Conservation (phyloP, 2,888 invertebrate species). For the Hemicrepidius hirtus region DNA sequence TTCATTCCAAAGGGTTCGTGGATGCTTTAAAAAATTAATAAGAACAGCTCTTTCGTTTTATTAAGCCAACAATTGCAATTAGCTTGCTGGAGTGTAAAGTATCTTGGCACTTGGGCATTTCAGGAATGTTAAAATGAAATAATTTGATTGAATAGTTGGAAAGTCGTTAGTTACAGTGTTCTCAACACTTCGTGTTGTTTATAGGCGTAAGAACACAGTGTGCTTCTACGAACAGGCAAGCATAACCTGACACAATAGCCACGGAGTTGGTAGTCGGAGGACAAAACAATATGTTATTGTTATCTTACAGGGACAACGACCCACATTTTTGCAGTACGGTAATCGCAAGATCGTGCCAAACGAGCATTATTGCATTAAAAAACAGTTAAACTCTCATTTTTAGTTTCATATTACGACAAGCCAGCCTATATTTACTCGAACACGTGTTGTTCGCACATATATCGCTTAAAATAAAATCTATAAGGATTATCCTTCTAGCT, state of each 20-base stretch:
- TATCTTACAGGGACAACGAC: conserved; percentile 58
- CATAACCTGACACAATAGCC: conserved; percentile 42
- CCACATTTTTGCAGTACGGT: conserved; percentile 45
- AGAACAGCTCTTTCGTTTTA: too few species aligned
- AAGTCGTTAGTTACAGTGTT: neutral
- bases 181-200: neutral
- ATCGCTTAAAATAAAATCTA: conserved; percentile 5
- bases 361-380: conserved; percentile 12
- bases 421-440: conserved; percentile 28
- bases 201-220: conserved; percentile 9
- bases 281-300: conserved; percentile 60
- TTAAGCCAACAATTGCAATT: too few species aligned
- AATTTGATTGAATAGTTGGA: neutral
- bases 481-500: neutral
- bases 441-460: conserved; percentile 34
- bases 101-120: too few species aligned
- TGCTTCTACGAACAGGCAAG: conserved; percentile 40
- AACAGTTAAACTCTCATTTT: conserved; percentile 18
- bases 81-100: too few species aligned
- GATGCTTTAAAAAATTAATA: too few species aligned
- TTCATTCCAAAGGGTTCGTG: too few species aligned
- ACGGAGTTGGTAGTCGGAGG: conserved; percentile 50
- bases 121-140: too few species aligned
- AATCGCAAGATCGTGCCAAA: conserved; percentile 52
- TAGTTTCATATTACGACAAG: conserved; percentile 1